Percentiles rank a stretch among this genome's conserved stretches.
These are phyloP conservation scores for Chloropsis hardwickii DNA, from an alignment of 2,113 vertebrate genomes.

Conservation along the genomic window DNA sequence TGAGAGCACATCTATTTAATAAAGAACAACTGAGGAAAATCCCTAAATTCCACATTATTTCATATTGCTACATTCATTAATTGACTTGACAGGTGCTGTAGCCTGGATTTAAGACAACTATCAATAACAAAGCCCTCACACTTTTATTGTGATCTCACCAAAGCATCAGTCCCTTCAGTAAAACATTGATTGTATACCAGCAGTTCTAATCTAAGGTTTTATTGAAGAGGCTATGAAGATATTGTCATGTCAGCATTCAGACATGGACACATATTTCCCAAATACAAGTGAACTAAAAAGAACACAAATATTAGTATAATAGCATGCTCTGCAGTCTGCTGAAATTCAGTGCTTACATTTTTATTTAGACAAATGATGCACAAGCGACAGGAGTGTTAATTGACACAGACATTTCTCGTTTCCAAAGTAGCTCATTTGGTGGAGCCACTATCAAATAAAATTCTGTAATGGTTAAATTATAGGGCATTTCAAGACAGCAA, in stretches of 20 bases:
- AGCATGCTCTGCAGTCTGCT: neutral
- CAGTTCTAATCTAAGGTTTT: neutral
- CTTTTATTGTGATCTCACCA: neutral
- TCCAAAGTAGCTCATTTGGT: neutral
- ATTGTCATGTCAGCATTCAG: neutral
- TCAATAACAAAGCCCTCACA: neutral
- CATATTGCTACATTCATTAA: neutral
- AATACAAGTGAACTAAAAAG: neutral
- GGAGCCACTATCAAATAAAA: slow-evolving; percentile 1
- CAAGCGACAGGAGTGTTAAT: neutral
- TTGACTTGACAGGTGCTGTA: neutral
- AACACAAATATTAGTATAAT: neutral
- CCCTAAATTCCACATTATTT: neutral
- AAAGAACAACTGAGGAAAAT: neutral
- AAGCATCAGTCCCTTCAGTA: neutral
- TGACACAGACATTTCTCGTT: neutral
- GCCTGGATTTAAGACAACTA: neutral
- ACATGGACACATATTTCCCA: neutral
- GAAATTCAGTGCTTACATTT: neutral
- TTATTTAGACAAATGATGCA: neutral
- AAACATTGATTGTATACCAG: neutral
- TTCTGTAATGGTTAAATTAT: neutral
- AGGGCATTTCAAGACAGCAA: slow-evolving; percentile 25
- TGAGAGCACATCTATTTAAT: neutral
- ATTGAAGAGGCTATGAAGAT: neutral